Evolutionary conservation across 1,140 invertebrate genomes (phyloP).

Genomic region (Meteorus sp.): DNA sequence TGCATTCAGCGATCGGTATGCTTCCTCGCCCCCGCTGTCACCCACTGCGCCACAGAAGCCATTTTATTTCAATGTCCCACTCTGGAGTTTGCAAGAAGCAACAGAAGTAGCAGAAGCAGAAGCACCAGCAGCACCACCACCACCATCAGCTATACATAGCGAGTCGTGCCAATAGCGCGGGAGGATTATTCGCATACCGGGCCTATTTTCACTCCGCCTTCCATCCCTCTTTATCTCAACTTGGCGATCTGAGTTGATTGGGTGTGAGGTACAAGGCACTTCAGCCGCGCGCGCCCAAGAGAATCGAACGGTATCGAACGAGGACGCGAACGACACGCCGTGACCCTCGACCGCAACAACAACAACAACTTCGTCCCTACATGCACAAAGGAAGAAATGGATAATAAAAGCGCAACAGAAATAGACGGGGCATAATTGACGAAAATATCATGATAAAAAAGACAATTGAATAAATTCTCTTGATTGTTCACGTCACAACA

Average conservation of each 20-base stretch:
- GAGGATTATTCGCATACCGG: slow-evolving; percentile 42
- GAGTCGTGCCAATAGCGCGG: slow-evolving; percentile 26
- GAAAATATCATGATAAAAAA: too few relatives aligned
- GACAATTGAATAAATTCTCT: too few relatives aligned
- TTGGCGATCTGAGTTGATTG: slow-evolving; percentile 53
- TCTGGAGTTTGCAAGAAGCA: too few relatives aligned
- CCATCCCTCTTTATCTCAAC: slow-evolving; percentile 22
- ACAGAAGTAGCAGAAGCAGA: background rate
- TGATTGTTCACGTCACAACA: too few relatives aligned
- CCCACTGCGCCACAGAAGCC: background rate
- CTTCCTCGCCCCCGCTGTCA: background rate
- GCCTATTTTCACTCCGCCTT: slow-evolving; percentile 19
- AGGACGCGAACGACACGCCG: slow-evolving; percentile 12
- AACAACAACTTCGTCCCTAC: background rate
- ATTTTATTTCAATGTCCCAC: slow-evolving; percentile 7
- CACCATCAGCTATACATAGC: too few relatives aligned
- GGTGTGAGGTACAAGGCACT: slow-evolving; percentile 55
- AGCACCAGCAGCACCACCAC: slow-evolving; percentile 26
- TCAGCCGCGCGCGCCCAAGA: slow-evolving; percentile 47
- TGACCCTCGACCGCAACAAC: slow-evolving; percentile 13
- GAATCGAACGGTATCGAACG: slow-evolving; percentile 11
- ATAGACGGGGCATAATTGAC: too few relatives aligned
- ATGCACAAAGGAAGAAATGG: background rate
- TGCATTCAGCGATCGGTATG: slow-evolving; percentile 4
- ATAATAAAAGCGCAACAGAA: too few relatives aligned